A percentile compares a stretch with the other conserved stretches of the same genome.
phyloP scores from a whole-genome alignment of 2,888 invertebrate species.

The Ashinkailepas kermadecensis region DNA sequence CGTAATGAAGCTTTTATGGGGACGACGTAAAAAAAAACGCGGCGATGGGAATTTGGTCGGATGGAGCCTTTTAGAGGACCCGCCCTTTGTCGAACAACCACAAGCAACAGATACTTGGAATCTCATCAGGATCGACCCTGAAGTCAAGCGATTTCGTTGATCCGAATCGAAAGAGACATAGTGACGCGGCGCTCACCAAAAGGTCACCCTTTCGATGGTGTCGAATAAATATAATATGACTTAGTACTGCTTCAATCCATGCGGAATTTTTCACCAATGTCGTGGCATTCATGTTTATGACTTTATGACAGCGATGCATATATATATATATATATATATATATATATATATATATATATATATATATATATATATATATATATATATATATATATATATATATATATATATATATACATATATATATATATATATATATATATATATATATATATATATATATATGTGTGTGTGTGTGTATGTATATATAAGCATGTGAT shows the following conservation, averaged over 20 bases:
- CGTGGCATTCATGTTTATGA: too few relatives aligned
- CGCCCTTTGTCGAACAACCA: not conserved
- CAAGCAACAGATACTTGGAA: too few relatives aligned
- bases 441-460: not conserved
- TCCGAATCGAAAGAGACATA: too few relatives aligned
- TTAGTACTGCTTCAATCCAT: too few relatives aligned
- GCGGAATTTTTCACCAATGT: too few relatives aligned
- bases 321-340: not conserved
- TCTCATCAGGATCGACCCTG: too few relatives aligned
- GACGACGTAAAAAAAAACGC: not conserved
- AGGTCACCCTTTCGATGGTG: too few relatives aligned
- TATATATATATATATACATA: not conserved
- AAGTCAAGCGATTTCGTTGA: too few relatives aligned
- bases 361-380: not conserved
- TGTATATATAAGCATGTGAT: not conserved
- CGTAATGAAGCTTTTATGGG: conserved; percentile 2
- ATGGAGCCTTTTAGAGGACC: not conserved
- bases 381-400: not conserved
- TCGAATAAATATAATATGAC: too few relatives aligned
- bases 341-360: not conserved
- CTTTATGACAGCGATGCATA: not conserved
- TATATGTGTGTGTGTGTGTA: not conserved
- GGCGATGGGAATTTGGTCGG: not conserved
- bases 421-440: not conserved
- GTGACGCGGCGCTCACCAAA: too few relatives aligned